Evolutionary conservation across 2,888 invertebrate genomes (phyloP).

Genomic region (Norana najaformis): DNA sequence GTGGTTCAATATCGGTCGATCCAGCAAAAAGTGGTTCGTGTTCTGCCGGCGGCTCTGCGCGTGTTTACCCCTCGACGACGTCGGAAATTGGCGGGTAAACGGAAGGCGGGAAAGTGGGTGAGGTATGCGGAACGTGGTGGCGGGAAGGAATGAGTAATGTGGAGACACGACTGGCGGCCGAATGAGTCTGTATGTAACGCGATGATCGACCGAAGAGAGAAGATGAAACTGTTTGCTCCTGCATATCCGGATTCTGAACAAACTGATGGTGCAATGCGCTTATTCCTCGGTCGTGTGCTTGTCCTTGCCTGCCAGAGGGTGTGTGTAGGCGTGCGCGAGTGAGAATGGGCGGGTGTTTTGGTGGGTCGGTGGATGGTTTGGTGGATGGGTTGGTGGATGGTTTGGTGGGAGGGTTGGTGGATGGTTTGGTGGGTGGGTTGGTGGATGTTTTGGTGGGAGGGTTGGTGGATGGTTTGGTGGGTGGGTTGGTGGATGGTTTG

Average conservation of each 20-base stretch:
- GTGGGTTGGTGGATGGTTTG: too few species aligned
- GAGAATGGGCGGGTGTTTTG: neutral
- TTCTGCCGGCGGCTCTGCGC: neutral
- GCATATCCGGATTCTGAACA: neutral
- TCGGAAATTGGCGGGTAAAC: conserved; percentile 1
- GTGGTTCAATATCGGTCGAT: neutral
- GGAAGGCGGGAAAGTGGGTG: neutral
- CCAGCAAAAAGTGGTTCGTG: neutral
- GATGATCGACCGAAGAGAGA: neutral
- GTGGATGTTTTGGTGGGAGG: too few species aligned
- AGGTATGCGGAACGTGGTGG: neutral
- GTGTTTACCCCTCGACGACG: neutral
- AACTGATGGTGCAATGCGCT: neutral
- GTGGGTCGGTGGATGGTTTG: neutral
- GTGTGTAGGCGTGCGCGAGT: too few species aligned
- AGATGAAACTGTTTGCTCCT: neutral
- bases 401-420: too few species aligned
- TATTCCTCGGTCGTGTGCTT: neutral
- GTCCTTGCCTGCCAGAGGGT: neutral
- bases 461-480: too few species aligned
- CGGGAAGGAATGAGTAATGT: too few species aligned
- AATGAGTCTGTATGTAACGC: neutral
- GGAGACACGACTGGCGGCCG: neutral
- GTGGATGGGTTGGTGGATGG: neutral
- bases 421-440: neutral